Percentiles rank a stretch among this genome's conserved stretches.
These are phyloP conservation scores for Tachuris rubrigastra DNA, from an alignment of 2,113 vertebrate species.

Conservation along the genomic window DNA sequence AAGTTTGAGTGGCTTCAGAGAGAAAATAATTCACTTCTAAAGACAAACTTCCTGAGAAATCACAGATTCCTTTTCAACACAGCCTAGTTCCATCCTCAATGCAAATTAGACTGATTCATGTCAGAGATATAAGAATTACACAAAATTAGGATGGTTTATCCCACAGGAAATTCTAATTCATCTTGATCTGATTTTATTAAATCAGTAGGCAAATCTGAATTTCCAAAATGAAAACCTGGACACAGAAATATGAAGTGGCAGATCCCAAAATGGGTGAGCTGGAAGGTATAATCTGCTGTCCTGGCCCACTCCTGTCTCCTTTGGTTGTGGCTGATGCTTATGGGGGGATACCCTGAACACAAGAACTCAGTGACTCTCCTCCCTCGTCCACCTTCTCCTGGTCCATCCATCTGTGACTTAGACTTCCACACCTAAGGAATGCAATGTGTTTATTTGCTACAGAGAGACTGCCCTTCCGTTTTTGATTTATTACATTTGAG, in stretches of 20 bases:
- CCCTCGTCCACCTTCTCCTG: background rate
- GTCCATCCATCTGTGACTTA: background rate
- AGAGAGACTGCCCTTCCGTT: background rate
- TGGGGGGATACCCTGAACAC: background rate
- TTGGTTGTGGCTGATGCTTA: background rate
- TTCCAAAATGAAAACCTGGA: background rate
- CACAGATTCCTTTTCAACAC: background rate
- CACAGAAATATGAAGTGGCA: background rate
- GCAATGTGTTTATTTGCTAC: background rate
- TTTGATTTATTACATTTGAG: background rate
- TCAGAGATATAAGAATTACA: background rate
- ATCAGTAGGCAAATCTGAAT: background rate
- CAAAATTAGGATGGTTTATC: background rate
- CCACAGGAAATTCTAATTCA: background rate
- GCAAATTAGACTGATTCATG: background rate
- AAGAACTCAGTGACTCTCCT: background rate
- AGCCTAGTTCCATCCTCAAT: background rate
- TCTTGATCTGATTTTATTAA: background rate
- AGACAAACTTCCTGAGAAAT: background rate
- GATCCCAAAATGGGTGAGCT: background rate
- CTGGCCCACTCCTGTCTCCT: background rate
- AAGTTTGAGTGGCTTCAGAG: background rate
- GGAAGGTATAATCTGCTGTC: background rate
- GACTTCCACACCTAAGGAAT: background rate
- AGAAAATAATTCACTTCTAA: background rate